These are phyloP conservation scores for Cryptomyrus ogoouensis DNA, from an alignment of 2,113 vertebrate species.

Conservation along the genomic window DNA sequence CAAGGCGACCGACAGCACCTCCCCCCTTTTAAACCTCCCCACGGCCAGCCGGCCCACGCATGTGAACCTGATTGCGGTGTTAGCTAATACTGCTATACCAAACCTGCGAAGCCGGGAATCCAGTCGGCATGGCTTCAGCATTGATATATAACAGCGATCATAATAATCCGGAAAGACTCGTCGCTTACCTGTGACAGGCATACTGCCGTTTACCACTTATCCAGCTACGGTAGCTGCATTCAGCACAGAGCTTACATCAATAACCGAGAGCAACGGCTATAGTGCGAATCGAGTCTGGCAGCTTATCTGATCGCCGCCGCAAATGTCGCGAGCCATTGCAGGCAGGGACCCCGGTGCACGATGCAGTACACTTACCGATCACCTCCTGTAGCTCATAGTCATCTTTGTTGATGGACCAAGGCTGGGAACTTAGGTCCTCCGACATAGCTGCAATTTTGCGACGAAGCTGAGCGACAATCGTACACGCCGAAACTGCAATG, in stretches of 20 bases:
- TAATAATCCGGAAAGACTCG: background rate
- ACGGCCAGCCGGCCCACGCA: background rate
- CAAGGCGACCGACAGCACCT: background rate
- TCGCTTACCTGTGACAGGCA: background rate
- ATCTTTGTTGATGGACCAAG: slow-evolving; percentile 88
- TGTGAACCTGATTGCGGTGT: background rate
- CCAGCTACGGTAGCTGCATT: background rate
- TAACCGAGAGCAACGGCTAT: background rate
- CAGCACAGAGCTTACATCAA: background rate
- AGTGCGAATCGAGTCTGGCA: background rate
- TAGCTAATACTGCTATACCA: background rate
- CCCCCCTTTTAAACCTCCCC: background rate
- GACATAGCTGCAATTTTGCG: slow-evolving; percentile 64
- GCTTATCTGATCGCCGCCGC: background rate
- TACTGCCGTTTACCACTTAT: background rate
- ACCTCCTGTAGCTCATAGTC: slow-evolving; percentile 93
- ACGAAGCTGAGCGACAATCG: slow-evolving; percentile 20
- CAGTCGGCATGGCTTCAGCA: background rate
- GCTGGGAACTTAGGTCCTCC: slow-evolving; percentile 77
- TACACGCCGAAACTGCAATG: slow-evolving; percentile 12
- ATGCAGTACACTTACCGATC: slow-evolving; percentile 71
- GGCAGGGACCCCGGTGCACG: background rate
- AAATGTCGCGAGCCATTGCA: background rate
- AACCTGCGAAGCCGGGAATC: background rate
- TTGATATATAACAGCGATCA: background rate